Conservation (phyloP, 2,888 invertebrate genomes). For the Drosophila quinaria region DNA sequence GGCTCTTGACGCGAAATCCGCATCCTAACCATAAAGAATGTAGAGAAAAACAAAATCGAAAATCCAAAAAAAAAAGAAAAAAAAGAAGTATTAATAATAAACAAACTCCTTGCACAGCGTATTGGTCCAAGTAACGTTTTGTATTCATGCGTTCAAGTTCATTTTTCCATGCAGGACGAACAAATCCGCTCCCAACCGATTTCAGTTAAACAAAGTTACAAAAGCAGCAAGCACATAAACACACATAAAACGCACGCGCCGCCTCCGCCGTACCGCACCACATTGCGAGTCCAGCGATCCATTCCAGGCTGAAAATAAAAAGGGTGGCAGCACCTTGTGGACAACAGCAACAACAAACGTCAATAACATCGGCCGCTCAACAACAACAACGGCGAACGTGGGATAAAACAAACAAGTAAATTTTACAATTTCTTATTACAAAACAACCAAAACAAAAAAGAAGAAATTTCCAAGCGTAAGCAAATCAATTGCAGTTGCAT, state of each 20-base stretch:
- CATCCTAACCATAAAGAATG: slow-evolving; percentile 62
- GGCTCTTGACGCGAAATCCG: slow-evolving; percentile 25
- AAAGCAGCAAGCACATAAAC: slow-evolving; percentile 58
- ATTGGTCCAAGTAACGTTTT: slow-evolving; percentile 80
- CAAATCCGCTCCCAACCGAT: slow-evolving; percentile 76
- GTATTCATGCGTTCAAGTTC: slow-evolving; percentile 84
- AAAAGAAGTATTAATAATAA: slow-evolving; percentile 49
- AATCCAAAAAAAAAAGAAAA: too few relatives aligned
- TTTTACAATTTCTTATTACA: slow-evolving; percentile 73
- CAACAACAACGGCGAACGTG: slow-evolving; percentile 33
- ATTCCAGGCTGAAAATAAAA: slow-evolving; percentile 30
- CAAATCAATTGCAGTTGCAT: slow-evolving; percentile 55
- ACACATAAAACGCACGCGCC: slow-evolving; percentile 57
- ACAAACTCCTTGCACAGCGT: slow-evolving; percentile 74
- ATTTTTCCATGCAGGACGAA: slow-evolving; percentile 85
- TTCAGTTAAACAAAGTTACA: slow-evolving; percentile 70
- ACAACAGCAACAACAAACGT: slow-evolving; percentile 22
- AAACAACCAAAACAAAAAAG: slow-evolving; percentile 24
- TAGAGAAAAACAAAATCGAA: slow-evolving; percentile 30
- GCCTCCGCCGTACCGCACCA: slow-evolving; percentile 29
- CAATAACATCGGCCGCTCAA: slow-evolving; percentile 24
- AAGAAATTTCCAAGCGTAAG: slow-evolving; percentile 37
- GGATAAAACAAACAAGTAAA: slow-evolving; percentile 79
- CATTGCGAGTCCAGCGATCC: slow-evolving; percentile 17
- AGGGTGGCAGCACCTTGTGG: slow-evolving; percentile 45